These are phyloP conservation scores for Paramisgurnus dabryanus DNA, from an alignment of 2,113 vertebrate species.

Conservation along the genomic window DNA sequence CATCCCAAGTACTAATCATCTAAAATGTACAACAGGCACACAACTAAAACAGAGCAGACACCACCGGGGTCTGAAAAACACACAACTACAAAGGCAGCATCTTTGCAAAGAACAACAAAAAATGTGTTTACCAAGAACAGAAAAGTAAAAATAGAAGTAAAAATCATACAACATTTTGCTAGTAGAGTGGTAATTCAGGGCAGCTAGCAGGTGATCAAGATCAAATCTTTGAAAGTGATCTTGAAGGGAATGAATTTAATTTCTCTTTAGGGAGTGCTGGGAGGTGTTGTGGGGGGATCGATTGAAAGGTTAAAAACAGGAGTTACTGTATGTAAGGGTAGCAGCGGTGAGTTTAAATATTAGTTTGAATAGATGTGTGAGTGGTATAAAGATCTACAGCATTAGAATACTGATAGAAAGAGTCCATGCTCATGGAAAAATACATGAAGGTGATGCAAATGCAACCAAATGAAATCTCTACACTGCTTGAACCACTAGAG, in stretches of 20 bases:
- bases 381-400: not conserved
- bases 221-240: constrained; percentile 33
- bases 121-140: not conserved
- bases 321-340: not conserved
- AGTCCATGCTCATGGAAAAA: constrained; percentile 14
- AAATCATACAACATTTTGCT: not conserved
- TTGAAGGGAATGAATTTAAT: constrained; percentile 25
- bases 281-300: not conserved
- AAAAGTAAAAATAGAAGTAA: not conserved
- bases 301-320: constrained; percentile 16
- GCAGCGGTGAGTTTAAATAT: not conserved
- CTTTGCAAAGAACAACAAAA: constrained; percentile 25
- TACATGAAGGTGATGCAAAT: constrained; percentile 18
- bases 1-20: not conserved
- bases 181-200: constrained; percentile 12
- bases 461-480: not conserved
- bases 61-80: not conserved
- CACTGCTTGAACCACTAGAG: not conserved
- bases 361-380: constrained; percentile 1
- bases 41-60: not conserved
- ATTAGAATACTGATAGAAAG: not conserved
- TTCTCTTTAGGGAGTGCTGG: not conserved
- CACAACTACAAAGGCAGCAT: not conserved
- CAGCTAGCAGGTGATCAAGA: constrained; percentile 37
- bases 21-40: not conserved